Evolutionary conservation across 2,888 invertebrate genomes (phyloP).

Genomic region (Loripinus fragilis): DNA sequence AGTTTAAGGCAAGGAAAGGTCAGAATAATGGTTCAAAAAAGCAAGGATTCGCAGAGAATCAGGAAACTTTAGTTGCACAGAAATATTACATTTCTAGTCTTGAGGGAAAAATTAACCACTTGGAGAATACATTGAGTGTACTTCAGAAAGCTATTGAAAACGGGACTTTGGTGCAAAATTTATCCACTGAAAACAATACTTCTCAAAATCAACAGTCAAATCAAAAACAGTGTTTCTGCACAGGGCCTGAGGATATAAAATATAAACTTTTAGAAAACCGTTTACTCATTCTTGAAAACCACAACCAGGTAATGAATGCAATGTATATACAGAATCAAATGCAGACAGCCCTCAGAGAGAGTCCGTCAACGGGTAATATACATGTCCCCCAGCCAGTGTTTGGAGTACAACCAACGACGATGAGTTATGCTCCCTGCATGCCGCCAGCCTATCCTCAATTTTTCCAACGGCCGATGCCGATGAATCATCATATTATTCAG

Average conservation of each 20-base stretch:
- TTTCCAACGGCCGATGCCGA: neutral
- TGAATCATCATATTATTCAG: neutral
- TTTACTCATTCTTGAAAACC: neutral
- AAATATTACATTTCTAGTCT: slow-evolving; percentile 3
- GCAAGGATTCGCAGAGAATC: neutral
- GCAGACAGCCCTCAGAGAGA: neutral
- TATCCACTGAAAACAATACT: neutral
- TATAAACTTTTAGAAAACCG: slow-evolving; percentile 8
- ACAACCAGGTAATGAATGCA: neutral
- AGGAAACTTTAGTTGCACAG: neutral
- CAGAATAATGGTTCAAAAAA: neutral
- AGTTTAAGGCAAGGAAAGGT: neutral
- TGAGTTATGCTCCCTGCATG: neutral
- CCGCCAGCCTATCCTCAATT: neutral
- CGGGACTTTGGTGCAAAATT: neutral
- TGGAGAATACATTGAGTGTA: no score
- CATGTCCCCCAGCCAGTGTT: neutral
- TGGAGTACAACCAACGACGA: neutral
- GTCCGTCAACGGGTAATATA: neutral
- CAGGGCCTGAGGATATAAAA: no score
- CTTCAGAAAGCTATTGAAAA: slow-evolving; percentile 5
- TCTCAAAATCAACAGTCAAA: neutral
- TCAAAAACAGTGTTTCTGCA: neutral
- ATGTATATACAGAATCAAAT: neutral
- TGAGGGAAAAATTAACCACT: neutral